These are phyloP conservation scores for Brachionus sp. DNA, from an alignment of 1,140 invertebrate genomes.

Conservation along the genomic window DNA sequence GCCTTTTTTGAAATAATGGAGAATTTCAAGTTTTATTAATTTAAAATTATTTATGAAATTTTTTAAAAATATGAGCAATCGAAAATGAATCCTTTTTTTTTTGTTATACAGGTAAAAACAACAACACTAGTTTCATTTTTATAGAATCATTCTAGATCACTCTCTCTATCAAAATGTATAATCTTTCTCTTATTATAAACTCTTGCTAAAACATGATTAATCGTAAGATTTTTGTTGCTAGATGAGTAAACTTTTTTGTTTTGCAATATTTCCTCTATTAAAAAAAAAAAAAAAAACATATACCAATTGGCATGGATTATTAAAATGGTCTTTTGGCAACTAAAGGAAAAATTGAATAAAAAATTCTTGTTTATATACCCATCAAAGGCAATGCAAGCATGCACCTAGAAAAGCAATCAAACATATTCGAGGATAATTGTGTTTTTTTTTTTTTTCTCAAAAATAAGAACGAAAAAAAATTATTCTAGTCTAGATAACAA, in stretches of 20 bases:
- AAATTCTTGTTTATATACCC: background rate
- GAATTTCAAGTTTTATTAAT: slow-evolving; percentile 2
- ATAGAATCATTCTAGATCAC: slow-evolving; percentile 20
- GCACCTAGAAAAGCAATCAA: slow-evolving; percentile 5
- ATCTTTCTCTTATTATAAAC: background rate
- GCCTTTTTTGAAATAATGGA: background rate
- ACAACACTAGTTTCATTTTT: background rate
- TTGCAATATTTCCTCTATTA: background rate
- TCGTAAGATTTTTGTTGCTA: background rate
- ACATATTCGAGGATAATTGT: slow-evolving; percentile 3
- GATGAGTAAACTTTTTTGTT: background rate
- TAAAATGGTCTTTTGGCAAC: background rate
- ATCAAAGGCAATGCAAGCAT: background rate
- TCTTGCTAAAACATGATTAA: slow-evolving; percentile 23
- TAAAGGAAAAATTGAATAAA: background rate
- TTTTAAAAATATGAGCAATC: slow-evolving; percentile 4
- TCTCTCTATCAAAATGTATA: slow-evolving; percentile 12
- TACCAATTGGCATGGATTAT: background rate
- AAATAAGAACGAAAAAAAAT: background rate
- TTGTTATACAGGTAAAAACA: slow-evolving; percentile 5
- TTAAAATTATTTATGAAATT: slow-evolving; percentile 34
- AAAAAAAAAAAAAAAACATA: background rate
- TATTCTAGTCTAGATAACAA: background rate
- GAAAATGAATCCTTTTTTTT: background rate
- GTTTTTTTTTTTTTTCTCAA: background rate